phyloP scores from a whole-genome alignment of 2,113 vertebrate species.

The Periophthalmodon schlosseri region DNA sequence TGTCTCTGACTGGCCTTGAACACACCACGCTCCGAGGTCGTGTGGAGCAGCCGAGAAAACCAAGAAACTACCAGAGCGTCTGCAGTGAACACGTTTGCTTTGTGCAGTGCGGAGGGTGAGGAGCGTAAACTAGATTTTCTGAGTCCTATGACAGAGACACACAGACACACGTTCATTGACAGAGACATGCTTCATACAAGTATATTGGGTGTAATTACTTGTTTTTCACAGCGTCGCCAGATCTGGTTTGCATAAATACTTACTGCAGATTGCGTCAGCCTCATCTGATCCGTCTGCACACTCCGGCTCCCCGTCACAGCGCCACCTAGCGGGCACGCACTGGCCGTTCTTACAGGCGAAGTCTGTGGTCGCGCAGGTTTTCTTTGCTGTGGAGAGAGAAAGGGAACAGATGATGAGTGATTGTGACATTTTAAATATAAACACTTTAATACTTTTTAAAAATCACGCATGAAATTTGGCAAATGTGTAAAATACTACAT shows the following conservation, averaged over 20 bases:
- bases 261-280: constrained; percentile 89
- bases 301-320: constrained; percentile 93
- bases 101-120: background rate
- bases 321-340: constrained; percentile 91
- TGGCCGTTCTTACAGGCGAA: constrained; percentile 94
- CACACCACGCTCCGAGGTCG: constrained; percentile 6
- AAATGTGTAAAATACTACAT: too few relatives aligned
- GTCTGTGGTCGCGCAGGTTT: constrained; percentile 89
- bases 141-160: background rate
- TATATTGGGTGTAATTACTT: background rate
- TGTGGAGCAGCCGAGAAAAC: constrained; percentile 7
- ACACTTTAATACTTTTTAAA: too few relatives aligned
- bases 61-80: constrained; percentile 41
- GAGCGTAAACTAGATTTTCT: background rate
- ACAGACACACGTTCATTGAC: background rate
- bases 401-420: background rate
- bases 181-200: background rate
- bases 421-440: background rate
- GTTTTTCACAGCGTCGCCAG: constrained; percentile 7
- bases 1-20: constrained; percentile 23
- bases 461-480: too few relatives aligned
- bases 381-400: constrained; percentile 83
- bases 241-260: constrained; percentile 62
- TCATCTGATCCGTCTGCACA: constrained; percentile 93
- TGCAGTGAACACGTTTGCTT: constrained; percentile 30